Percentiles rank a stretch among this genome's conserved stretches.
phyloP scores from a whole-genome alignment of 1,140 invertebrate genomes.

The Anagrus nilaparvatae region DNA sequence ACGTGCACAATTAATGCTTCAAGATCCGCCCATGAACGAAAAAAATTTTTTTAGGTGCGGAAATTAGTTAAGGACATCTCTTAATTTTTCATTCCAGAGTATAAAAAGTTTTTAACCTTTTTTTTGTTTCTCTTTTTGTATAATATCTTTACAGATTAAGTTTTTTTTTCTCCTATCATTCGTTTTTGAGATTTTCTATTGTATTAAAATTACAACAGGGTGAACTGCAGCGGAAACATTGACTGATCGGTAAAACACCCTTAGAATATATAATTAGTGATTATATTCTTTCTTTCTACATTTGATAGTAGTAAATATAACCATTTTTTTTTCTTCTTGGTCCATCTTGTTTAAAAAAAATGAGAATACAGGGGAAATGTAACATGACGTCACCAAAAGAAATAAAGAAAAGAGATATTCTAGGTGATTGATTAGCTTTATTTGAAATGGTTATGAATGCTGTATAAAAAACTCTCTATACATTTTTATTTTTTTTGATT shows the following conservation, averaged over 20 bases:
- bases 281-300: not conserved
- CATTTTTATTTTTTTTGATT: constrained; percentile 1
- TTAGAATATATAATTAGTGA: constrained; percentile 43
- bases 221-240: constrained; percentile 42
- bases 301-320: too few relatives aligned
- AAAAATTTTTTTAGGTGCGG: constrained; percentile 2
- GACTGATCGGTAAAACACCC: constrained; percentile 42
- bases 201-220: too few relatives aligned
- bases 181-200: constrained; percentile 32
- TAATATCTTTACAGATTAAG: constrained; percentile 41
- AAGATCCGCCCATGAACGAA: not conserved
- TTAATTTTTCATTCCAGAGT: constrained; percentile 41
- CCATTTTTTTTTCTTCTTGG: too few relatives aligned
- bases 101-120: too few relatives aligned
- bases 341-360: too few relatives aligned
- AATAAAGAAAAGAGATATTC: constrained; percentile 14
- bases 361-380: constrained; percentile 37
- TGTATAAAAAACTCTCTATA: constrained; percentile 7
- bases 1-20: constrained; percentile 10
- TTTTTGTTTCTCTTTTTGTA: not conserved
- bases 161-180: too few relatives aligned
- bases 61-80: constrained; percentile 16
- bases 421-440: constrained; percentile 39
- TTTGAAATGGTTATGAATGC: constrained; percentile 42
- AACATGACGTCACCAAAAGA: constrained; percentile 31